These are phyloP conservation scores for Nerophis lumbriciformis DNA, from an alignment of 2,113 vertebrate species.

Conservation along the genomic window DNA sequence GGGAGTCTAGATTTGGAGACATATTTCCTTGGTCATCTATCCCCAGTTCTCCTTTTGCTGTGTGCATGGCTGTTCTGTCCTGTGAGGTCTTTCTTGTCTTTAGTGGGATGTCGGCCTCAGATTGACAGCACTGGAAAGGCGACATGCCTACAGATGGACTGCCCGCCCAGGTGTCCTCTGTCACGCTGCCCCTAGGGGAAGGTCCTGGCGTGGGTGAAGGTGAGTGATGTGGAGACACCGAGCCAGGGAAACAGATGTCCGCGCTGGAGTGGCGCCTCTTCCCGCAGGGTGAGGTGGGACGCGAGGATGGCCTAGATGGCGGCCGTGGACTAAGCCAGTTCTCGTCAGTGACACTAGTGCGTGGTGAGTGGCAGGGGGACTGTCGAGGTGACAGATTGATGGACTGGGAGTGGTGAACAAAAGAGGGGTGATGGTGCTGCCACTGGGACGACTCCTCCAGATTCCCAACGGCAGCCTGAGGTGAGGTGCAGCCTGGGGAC, in stretches of 20 bases:
- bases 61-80: slow-evolving; percentile 82
- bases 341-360: slow-evolving; percentile 95
- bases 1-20: slow-evolving; percentile 84
- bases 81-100: slow-evolving; percentile 97
- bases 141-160: slow-evolving; percentile 79
- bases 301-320: slow-evolving; percentile 88
- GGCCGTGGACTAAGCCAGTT: slow-evolving; percentile 95
- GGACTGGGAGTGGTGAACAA: slow-evolving; percentile 81
- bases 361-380: slow-evolving; percentile 93
- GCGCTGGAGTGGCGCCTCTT: slow-evolving; percentile 96
- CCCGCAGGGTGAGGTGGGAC: slow-evolving; percentile 93
- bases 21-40: slow-evolving; percentile 85
- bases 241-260: slow-evolving; percentile 88
- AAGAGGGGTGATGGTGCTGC: slow-evolving; percentile 82
- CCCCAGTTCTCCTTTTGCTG: slow-evolving; percentile 83
- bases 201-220: slow-evolving; percentile 90
- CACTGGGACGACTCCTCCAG: slow-evolving; percentile 72
- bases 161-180: slow-evolving; percentile 91
- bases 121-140: slow-evolving; percentile 87
- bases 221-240: slow-evolving; percentile 92
- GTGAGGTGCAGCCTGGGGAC: slow-evolving; percentile 87
- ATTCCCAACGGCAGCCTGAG: slow-evolving; percentile 78
- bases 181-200: slow-evolving; percentile 91
- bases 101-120: slow-evolving; percentile 91
- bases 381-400: slow-evolving; percentile 85